Base-by-base conservation (phyloP, 2,113 vertebrate species). In the Brachypodius melanocephalos region DNA sequence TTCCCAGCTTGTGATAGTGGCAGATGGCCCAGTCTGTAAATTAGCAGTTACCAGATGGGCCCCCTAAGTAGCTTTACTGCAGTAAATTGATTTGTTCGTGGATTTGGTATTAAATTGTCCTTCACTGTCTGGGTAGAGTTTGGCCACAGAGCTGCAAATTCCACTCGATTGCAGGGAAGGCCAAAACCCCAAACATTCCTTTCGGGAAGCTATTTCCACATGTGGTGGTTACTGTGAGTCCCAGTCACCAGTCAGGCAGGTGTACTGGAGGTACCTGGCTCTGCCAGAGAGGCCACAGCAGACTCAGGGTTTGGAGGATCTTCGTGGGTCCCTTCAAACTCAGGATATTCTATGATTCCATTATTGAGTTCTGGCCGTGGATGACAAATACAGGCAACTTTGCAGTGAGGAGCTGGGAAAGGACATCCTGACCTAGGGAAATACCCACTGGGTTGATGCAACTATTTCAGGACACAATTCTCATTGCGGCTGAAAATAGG, bases 21-120 rank as follows among this genome's bases (percentile, higher is more conserved):
- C 96, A 97, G 95, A 97, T 97, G 95, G 96, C 94, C 94, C 89
- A 90, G 90, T 85, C 88, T 94, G 93, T 80, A 96, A 97, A 97
- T 96, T 96, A 95, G 95, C 93, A 85, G 83, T 95, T 85, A 97
- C 91, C 96, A 97, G 95, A 95, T 97, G 96, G 95, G 89, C 79
- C 90, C 91, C 78, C 76, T 97, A 96, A 97, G 96, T 94, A 96
- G 96, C 93, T 97, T 89, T 96, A 95, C 89, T 94, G 82, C 88
- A 90, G 75, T 94, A 97, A 97, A 97, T 96, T 96, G 91, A 96
- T 96, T 96, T 96, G 93, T 63, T 94, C 40, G 0, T 96, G 88
- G 91, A 93, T 94, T 95, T 95, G 88, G 89, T 96, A 95, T 94
- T 95, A 95, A 96, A 96, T 94, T 42, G 82, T 59, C 91, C 94